Evolutionary conservation across 35 echinoderm and acorn worm genomes (phyloP), one percentile per base, ranked within the genome.

Genomic region (Apostichopus japonicus): DNA sequence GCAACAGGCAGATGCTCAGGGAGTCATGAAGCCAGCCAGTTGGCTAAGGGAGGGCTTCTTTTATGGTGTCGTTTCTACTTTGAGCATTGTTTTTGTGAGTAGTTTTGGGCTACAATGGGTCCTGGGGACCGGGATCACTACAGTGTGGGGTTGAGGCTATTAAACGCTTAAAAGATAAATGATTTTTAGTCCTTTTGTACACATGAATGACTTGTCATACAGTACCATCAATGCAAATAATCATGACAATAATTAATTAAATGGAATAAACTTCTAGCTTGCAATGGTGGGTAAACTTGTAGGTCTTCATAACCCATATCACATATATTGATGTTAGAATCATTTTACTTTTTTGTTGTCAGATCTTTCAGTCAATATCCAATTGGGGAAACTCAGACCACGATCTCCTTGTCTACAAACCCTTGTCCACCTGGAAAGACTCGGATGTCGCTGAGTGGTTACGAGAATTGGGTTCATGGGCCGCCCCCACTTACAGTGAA

Each of bases 21-120:
- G 86, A 54, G 25, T 54, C 54, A 54, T 53, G 65, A 86, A 92
- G 56, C 65, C 86, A 56, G 83, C 78, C 2, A 91, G 87, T 72
- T 94, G 91, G 71, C 55, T 91, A 15, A 94, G 82, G 27, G 86
- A 94, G 44, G 97, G 94, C 6, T 99, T 99, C 77, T 92, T 96
- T 15, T 99, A 91, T 91, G 97, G 97, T 53, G 95, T 96, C 16
- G 90, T 98, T n/a, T 92, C 95, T 51, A 96, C 97, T n/a, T 77
- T 98, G 27, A 93, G 95, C 8, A 79, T 98, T 16, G 88, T 98
- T 33, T 96, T 96, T 94, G 97, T 98, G 88, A 98, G 97, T 98
- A 80, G 33, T 44, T 33, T 44, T 44, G 33, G 33, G 2, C 33
- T 44, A 44, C 33, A 44, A 44, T 44, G 33, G 27, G 27, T 33